phyloP scores from a whole-genome alignment of 2,888 invertebrate species.

The Helicoverpa assulta region DNA sequence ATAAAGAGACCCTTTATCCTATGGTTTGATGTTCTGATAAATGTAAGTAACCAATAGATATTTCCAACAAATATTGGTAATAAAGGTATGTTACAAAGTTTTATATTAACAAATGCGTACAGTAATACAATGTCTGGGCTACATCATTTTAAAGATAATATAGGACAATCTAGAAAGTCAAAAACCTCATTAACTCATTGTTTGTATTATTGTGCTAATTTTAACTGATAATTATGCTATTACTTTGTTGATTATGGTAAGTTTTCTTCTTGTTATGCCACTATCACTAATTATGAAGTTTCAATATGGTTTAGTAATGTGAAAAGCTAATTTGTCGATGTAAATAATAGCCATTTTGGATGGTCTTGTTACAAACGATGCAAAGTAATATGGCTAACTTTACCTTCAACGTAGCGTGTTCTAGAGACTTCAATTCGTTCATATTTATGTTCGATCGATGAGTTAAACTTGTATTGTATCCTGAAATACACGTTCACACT shows the following conservation, averaged over 20 bases:
- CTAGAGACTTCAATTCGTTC: constrained; percentile 98
- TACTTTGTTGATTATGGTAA: neutral
- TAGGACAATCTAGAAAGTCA: neutral
- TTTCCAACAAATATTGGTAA: neutral
- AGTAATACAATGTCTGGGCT: neutral
- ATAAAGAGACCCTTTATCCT: too few species aligned
- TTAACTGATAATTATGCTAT: too few species aligned
- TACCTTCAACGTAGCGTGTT: constrained; percentile 98
- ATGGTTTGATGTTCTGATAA: too few species aligned
- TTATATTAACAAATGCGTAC: too few species aligned
- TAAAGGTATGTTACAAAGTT: neutral
- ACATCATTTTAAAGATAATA: neutral
- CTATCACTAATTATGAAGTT: neutral
- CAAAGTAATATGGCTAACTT: constrained; percentile 61
- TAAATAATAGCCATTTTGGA: constrained; percentile 17
- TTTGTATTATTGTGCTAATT: neutral
- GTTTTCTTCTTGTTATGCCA: neutral
- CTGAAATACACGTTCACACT: constrained; percentile 17
- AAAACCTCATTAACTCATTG: neutral
- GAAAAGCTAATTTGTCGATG: neutral
- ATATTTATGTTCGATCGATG: constrained; percentile 84
- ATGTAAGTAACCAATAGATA: neutral
- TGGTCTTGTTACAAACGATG: constrained; percentile 14
- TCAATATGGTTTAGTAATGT: neutral
- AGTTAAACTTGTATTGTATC: constrained; percentile 47